These are phyloP conservation scores for Characodon lateralis DNA, from an alignment of 2,797 vertebrate genomes.

Conservation along the genomic window DNA sequence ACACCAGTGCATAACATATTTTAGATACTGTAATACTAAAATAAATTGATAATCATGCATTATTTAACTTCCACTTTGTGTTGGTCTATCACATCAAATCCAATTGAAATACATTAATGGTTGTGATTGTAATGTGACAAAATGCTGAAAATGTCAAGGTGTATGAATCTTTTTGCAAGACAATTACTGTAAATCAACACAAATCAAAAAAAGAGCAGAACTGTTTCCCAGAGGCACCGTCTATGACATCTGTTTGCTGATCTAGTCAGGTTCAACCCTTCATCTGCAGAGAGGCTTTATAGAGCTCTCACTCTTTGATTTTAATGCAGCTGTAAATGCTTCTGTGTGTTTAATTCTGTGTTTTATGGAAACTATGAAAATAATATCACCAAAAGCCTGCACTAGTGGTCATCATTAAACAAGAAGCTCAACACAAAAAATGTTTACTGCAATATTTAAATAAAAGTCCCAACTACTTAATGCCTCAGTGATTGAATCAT, in stretches of 20 bases:
- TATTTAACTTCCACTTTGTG: too few species aligned
- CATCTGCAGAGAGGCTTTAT: conserved; percentile 21
- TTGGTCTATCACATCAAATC: too few species aligned
- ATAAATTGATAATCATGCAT: conserved; percentile 22
- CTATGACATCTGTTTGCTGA: conserved; percentile 28
- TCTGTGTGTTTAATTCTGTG: conserved; percentile 47
- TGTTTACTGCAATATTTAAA: conserved; percentile 23
- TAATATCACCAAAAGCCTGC: conserved; percentile 10
- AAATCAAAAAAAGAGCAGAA: conserved; percentile 40
- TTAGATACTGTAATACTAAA: conserved; percentile 13
- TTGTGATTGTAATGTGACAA: background rate
- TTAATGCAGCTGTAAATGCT: conserved; percentile 40
- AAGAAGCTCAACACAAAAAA: conserved; percentile 15
- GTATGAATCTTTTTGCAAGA: background rate
- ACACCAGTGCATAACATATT: conserved; percentile 4
- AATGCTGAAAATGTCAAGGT: background rate
- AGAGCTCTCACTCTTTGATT: conserved; percentile 19
- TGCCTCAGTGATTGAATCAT: conserved; percentile 30
- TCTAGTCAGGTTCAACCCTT: conserved; percentile 11
- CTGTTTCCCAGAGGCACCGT: conserved; percentile 40
- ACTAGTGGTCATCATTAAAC: conserved; percentile 24
- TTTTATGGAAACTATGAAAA: conserved; percentile 35
- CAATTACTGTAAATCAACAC: conserved; percentile 19
- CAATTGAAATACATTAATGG: background rate
- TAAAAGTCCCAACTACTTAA: conserved; percentile 4